Evolutionary conservation across 1,140 invertebrate genomes (phyloP).

Genomic region (Calycopis cecrops): DNA sequence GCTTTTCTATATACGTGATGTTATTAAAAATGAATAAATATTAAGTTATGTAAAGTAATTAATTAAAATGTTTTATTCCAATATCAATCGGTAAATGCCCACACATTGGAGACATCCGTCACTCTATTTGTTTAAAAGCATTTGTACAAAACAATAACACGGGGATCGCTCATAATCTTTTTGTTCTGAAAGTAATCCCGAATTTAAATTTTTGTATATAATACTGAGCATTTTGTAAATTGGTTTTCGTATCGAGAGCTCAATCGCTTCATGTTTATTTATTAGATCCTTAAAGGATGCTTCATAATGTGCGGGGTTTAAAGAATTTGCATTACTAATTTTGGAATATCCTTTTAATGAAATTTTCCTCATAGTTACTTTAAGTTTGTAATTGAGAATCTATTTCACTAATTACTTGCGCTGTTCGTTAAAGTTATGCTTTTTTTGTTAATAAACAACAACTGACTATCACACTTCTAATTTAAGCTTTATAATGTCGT

Average conservation of each 20-base stretch:
- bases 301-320: constrained; percentile 47
- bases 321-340: constrained; percentile 45
- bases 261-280: constrained; percentile 58
- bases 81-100: not conserved
- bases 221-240: constrained; percentile 39
- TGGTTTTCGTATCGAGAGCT: constrained; percentile 37
- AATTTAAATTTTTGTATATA: constrained; percentile 3
- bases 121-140: not conserved
- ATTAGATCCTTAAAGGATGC: constrained; percentile 54
- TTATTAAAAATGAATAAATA: not conserved
- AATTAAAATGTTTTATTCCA: not conserved
- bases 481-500: too few species aligned
- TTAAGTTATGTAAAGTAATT: not conserved
- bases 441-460: too few species aligned
- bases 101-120: not conserved
- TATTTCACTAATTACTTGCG: not conserved
- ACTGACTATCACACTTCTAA: too few species aligned
- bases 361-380: constrained; percentile 15
- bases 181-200: constrained; percentile 2
- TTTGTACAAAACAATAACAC: not conserved
- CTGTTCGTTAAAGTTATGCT: not conserved
- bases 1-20: too few species aligned
- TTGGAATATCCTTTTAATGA: constrained; percentile 11
- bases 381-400: constrained; percentile 6
- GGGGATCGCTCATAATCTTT: not conserved